Evolutionary conservation across 1,140 invertebrate species (phyloP).

Genomic region (Zaprionus kolodkinae): DNA sequence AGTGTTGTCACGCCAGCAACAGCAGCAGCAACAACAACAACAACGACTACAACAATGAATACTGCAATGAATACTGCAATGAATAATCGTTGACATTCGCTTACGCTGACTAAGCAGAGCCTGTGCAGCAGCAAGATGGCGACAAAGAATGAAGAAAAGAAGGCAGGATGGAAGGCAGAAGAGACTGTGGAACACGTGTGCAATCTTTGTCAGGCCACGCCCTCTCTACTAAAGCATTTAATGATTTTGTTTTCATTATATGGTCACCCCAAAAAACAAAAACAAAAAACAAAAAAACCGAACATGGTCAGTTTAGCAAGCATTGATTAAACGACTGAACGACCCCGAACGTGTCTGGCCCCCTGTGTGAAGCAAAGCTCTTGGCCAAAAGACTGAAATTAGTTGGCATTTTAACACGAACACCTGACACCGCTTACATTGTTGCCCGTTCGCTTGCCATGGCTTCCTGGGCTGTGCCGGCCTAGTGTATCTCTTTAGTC

Average conservation of each 20-base stretch:
- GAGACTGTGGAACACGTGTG: conserved; percentile 31
- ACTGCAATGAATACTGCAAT: conserved; percentile 50
- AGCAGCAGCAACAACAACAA: conserved; percentile 25
- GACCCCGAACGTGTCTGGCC: conserved; percentile 36
- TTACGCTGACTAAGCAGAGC: conserved; percentile 68
- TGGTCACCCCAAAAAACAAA: conserved; percentile 56
- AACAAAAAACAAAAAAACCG: background rate
- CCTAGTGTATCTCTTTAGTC: conserved; percentile 69
- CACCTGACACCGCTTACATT: conserved; percentile 68
- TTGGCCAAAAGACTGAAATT: conserved; percentile 78
- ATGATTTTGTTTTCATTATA: conserved; percentile 76
- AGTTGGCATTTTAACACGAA: conserved; percentile 82
- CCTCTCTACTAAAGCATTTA: conserved; percentile 55
- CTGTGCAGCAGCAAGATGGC: background rate
- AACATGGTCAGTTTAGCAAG: conserved; percentile 59
- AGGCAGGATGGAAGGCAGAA: background rate
- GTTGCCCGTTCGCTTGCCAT: conserved; percentile 3
- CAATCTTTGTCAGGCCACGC: conserved; percentile 62
- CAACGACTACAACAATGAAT: conserved; percentile 47
- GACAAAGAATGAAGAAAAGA: background rate
- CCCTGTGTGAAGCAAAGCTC: conserved; percentile 35
- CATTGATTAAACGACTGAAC: conserved; percentile 68
- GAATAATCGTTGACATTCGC: conserved; percentile 74
- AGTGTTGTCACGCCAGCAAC: conserved; percentile 34
- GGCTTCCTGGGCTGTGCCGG: conserved; percentile 43